phyloP scores from a whole-genome alignment of 2,113 vertebrate genomes.

The Callaeas wilsoni region DNA sequence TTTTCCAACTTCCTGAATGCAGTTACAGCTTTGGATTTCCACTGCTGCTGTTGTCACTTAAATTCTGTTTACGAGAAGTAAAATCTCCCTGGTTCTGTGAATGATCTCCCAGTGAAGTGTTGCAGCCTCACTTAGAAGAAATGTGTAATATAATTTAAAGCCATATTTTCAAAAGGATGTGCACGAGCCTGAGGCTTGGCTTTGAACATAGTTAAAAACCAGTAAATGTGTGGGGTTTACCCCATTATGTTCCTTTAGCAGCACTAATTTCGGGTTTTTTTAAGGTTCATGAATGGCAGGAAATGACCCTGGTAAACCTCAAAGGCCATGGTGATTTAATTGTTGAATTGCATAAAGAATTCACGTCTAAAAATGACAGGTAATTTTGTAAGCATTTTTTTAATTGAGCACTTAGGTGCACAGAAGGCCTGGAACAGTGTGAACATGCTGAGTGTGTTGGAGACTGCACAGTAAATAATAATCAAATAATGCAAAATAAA shows the following conservation, averaged over 20 bases:
- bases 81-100: neutral
- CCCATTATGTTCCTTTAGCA: neutral
- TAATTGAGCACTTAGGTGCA: neutral
- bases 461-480: conserved; percentile 9
- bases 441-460: neutral
- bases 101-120: neutral
- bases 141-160: neutral
- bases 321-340: neutral
- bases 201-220: neutral
- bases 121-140: neutral
- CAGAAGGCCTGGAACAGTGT: neutral
- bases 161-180: neutral
- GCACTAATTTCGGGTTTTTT: neutral
- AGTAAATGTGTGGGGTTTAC: neutral
- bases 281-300: neutral
- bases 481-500: conserved; percentile 40
- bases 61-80: neutral
- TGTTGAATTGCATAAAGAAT: neutral
- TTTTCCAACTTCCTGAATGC: neutral
- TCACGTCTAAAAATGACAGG: neutral
- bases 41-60: neutral
- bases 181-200: neutral
- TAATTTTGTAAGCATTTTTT: neutral
- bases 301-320: neutral
- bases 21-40: neutral